Base-by-base conservation (phyloP, 2,113 vertebrate species). In the Athene cunicularia region DNA sequence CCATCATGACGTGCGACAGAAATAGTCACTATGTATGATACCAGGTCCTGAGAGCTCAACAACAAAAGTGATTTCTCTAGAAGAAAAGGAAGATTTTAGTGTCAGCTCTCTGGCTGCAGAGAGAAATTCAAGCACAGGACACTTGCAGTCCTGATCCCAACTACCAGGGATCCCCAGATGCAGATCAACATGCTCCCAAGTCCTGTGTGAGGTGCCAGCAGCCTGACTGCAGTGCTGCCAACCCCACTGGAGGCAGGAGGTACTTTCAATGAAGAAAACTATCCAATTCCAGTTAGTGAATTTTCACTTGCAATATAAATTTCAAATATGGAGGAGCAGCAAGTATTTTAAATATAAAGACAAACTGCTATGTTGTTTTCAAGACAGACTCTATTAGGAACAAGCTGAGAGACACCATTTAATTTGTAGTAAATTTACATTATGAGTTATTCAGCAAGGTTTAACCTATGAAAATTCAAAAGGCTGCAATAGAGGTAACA, bases 1-100 rank as follows among this genome's bases (percentile, higher is more conserved):
- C 53, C 19, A 9, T 35, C 4, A 19, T 18, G 43, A 72, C 0
- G 0, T 28, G 9, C 1, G 0, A 55, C 41, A 73, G 47, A 79
- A 87, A 50, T 19, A 28, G n/a, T 49, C 55, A 47, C 10, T 47
- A 63, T 2, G 4, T 10, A 52, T 9, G 21, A 62, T 20, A 56
- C 8, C 6, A 49, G 35, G 16, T 22, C 10, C 59, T 59, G 26
- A 70, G 17, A 39, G 12, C 30, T 30, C 18, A 82, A 20, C 17
- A 50, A 18, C 17, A 60, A 4, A 43, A 67, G 12, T 17, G 27
- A 39, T 62, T 85, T 55, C 23, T 62, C 14, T n/a, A 26, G 74
- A 13, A 43, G 10, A 45, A 74, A 52, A 68, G 6, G 6, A 56
- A 70, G 26, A 63, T 28, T 7, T 30, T 16, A 10, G 32, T 52